Percentiles rank a stretch among this genome's conserved stretches.
These are phyloP conservation scores for Papilio demoleus DNA, from an alignment of 2,888 invertebrate genomes.

Conservation along the genomic window DNA sequence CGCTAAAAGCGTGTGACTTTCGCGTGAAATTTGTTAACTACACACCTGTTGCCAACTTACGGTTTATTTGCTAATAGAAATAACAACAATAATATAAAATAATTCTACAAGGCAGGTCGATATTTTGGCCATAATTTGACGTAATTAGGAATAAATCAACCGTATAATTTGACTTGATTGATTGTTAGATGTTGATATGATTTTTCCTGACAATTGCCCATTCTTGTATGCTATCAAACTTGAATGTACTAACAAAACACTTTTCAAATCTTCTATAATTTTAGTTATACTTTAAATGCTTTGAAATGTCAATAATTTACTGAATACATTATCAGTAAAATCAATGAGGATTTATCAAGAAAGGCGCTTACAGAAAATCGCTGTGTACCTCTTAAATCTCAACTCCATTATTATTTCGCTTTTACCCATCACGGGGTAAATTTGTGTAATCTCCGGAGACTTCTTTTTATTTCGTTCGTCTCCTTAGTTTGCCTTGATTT, in stretches of 20 bases:
- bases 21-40: constrained; percentile 6
- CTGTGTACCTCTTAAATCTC: constrained; percentile 65
- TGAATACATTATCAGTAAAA: constrained; percentile 70
- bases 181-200: no score
- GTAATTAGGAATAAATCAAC: background rate
- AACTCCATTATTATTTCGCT: constrained; percentile 72
- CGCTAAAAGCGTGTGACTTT: constrained; percentile 7
- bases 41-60: constrained; percentile 1
- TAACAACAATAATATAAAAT: constrained; percentile 6
- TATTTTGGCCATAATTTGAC: background rate
- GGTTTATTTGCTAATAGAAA: constrained; percentile 13
- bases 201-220: no score
- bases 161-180: no score
- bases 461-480: constrained; percentile 56
- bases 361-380: constrained; percentile 66
- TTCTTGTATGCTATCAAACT: no score
- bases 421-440: constrained; percentile 67
- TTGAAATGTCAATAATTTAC: constrained; percentile 47
- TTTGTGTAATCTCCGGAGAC: constrained; percentile 67
- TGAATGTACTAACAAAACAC: no score
- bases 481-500: constrained; percentile 47
- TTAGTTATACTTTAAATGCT: background rate
- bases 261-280: no score
- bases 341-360: constrained; percentile 75
- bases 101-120: constrained; percentile 23